A percentile compares a stretch with the other conserved stretches of the same genome.
phyloP scores from a whole-genome alignment of 2,797 vertebrate species.

The Manis javanica region DNA sequence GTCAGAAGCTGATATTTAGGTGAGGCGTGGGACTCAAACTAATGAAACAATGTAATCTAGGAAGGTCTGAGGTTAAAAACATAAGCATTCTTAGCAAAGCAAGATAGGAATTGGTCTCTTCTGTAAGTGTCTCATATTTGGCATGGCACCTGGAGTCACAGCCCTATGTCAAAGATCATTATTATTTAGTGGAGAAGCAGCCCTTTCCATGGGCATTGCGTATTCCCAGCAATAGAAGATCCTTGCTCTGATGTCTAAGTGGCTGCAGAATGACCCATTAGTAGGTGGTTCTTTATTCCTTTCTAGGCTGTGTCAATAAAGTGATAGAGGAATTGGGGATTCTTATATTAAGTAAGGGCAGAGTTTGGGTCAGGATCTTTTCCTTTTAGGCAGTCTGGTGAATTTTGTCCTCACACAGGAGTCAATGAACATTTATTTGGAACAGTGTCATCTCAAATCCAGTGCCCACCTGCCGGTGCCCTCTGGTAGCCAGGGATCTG shows the following conservation, averaged over 20 bases:
- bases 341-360: neutral
- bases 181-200: neutral
- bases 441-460: neutral
- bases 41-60: neutral
- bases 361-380: neutral
- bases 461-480: neutral
- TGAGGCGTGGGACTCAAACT: neutral
- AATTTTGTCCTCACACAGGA: neutral
- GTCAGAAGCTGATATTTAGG: neutral
- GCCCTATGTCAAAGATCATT: neutral
- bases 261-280: neutral
- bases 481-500: neutral
- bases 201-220: rapidly evolving
- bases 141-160: too few species aligned
- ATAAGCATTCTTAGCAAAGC: neutral
- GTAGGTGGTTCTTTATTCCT: neutral
- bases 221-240: too few species aligned
- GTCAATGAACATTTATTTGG: neutral
- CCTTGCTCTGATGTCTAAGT: neutral
- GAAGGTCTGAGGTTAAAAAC: neutral
- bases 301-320: neutral
- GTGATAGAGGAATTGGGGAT: neutral
- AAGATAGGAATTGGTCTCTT: neutral
- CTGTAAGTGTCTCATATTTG: neutral
- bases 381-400: neutral